Conservation (phyloP, 2,797 vertebrate species). For the Luscinia luscinia region DNA sequence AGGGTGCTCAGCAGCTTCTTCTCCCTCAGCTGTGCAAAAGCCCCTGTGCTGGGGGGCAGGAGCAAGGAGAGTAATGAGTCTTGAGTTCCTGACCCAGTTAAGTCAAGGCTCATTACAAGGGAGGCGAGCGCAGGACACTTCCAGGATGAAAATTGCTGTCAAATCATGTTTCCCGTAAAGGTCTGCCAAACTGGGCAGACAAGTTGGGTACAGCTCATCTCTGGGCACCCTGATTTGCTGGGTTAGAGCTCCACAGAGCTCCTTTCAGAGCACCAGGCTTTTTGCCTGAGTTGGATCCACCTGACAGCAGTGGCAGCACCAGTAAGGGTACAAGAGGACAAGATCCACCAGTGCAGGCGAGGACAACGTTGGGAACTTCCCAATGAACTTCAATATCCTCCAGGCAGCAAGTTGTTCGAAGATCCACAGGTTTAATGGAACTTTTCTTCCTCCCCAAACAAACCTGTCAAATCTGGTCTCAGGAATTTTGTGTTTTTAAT, state of each 20-base stretch:
- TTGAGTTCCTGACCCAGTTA: constrained; percentile 55
- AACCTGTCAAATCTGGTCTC: rapidly evolving
- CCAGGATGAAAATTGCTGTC: constrained; percentile 26
- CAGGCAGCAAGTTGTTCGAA: neutral
- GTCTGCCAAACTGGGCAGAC: neutral
- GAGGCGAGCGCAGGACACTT: neutral
- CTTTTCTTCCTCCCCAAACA: neutral
- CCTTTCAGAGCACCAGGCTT: neutral
- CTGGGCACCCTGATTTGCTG: neutral
- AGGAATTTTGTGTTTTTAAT: neutral
- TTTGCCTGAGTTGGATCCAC: neutral
- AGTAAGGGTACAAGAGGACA: neutral
- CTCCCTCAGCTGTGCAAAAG: neutral
- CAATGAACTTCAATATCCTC: neutral
- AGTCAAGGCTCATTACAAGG: constrained; percentile 47
- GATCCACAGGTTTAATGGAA: neutral
- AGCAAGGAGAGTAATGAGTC: neutral
- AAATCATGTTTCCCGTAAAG: neutral
- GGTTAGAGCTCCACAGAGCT: neutral
- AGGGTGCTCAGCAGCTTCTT: rapidly evolving
- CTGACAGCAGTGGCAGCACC: neutral
- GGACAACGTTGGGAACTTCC: neutral
- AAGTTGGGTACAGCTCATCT: neutral
- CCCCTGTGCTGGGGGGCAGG: neutral
- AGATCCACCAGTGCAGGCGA: neutral